These are phyloP conservation scores for Nyleta sp. DNA, from an alignment of 2,888 invertebrate species.

Conservation along the genomic window DNA sequence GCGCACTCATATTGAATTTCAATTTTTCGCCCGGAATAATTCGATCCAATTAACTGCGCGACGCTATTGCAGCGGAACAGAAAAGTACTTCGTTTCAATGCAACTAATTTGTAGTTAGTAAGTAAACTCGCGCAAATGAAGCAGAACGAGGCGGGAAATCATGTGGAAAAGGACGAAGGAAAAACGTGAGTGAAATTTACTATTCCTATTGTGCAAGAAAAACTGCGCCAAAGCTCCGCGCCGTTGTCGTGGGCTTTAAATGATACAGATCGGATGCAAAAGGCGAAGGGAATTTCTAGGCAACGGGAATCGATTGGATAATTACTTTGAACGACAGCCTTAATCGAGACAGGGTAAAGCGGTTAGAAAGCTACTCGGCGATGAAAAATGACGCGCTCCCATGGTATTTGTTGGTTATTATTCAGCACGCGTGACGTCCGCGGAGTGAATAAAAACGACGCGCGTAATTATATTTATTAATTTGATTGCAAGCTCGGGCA, in stretches of 20 bases:
- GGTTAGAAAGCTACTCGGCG: constrained; percentile 41
- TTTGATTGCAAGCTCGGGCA: neutral
- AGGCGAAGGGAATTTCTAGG: constrained; percentile 56
- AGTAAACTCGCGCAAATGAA: constrained; percentile 55
- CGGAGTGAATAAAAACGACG: too few relatives aligned
- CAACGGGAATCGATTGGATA: constrained; percentile 63
- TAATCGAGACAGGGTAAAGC: constrained; percentile 49
- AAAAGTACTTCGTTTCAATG: constrained; percentile 40
- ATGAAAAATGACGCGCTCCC: constrained; percentile 54
- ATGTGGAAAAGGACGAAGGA: constrained; percentile 33
- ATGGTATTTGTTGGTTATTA: too few relatives aligned
- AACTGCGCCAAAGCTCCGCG: constrained; percentile 34
- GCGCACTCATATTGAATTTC: constrained; percentile 29
- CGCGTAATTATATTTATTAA: constrained; percentile 17
- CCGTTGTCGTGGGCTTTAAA: constrained; percentile 44
- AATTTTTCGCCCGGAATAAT: constrained; percentile 34
- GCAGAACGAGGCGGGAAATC: constrained; percentile 36
- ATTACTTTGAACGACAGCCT: constrained; percentile 63
- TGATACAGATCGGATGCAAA: constrained; percentile 56
- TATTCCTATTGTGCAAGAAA: constrained; percentile 56
- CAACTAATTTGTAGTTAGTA: constrained; percentile 53
- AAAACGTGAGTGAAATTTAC: constrained; percentile 47
- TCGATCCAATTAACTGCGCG: constrained; percentile 32
- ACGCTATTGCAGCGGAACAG: constrained; percentile 13
- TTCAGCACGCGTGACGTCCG: too few relatives aligned